Conservation (phyloP, 2,888 invertebrate genomes). For the Galerucella nymphaeae region DNA sequence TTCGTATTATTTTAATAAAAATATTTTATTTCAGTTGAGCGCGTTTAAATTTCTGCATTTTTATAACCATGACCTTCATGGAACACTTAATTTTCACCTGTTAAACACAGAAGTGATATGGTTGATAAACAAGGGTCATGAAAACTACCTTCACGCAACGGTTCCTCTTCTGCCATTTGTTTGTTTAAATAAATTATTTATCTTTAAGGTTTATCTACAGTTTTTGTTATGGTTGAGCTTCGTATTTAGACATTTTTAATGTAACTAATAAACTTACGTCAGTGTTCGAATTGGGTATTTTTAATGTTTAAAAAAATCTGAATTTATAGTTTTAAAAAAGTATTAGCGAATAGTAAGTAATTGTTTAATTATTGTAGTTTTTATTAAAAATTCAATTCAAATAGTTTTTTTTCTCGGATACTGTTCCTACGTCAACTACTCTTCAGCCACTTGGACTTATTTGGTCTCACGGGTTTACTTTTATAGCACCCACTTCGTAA, state of each 20-base stretch:
- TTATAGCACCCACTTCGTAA: too few relatives aligned
- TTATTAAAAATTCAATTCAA: too few relatives aligned
- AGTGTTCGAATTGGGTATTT: too few relatives aligned
- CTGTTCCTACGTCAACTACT: too few relatives aligned
- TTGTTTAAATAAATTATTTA: conserved; percentile 10
- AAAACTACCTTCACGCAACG: conserved; percentile 34
- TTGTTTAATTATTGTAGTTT: too few relatives aligned
- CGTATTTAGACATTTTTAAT: not conserved
- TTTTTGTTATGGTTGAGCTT: not conserved
- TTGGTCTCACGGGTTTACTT: too few relatives aligned
- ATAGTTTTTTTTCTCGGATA: too few relatives aligned
- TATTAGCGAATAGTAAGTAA: too few relatives aligned
- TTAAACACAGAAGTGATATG: conserved; percentile 30
- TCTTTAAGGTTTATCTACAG: conserved; percentile 1
- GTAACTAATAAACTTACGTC: not conserved
- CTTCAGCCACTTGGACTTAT: too few relatives aligned
- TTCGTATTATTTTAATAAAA: conserved; percentile 22
- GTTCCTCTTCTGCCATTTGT: conserved; percentile 7
- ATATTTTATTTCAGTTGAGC: conserved; percentile 29
- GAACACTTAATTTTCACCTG: conserved; percentile 37
- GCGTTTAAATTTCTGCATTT: conserved; percentile 18
- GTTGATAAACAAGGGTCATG: conserved; percentile 38
- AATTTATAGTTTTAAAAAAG: too few relatives aligned
- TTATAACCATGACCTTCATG: conserved; percentile 42
- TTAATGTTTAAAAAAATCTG: too few relatives aligned